Base-by-base conservation (phyloP, 2,113 vertebrate species). In the Paraplagusia blochii region DNA sequence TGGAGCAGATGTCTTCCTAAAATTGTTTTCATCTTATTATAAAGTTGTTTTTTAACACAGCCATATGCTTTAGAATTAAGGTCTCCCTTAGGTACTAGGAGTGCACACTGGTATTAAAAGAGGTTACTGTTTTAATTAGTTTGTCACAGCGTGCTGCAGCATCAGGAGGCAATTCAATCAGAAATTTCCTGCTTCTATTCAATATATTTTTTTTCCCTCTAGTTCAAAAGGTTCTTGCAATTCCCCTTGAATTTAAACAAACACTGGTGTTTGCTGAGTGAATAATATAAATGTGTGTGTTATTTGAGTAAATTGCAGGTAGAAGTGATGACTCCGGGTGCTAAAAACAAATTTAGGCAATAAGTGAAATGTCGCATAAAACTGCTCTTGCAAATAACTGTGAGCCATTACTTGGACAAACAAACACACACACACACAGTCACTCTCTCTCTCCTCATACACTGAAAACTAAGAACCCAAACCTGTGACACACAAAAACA, bases 351-450 rank as follows among this genome's bases (percentile, higher is more conserved):
- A 96, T 95, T 94, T 92, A 90, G 88, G 92, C 92, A 94, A 94
- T 96, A 96, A 97, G 98, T 95, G 94, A 97, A 98, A 97, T 95
- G 94, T 95, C 94, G 94, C 93, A 97, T 95, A 93, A 95, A 97
- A 98, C 98, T 96, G 95, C 93, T 92, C 91, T 92, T 93, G 93
- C 94, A 99, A 97, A 97, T 94, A 97, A 95, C 93, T 94, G 87
- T 83, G 90, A 95, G 94, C 93, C 91, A 94, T 96, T 95, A 95
- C 88, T 85, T 84, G 90, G 93, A 94, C 91, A 94, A 93, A 93
- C 22, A 29, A 29, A 29, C 22, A 29, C 22, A 29, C 2, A 29
- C 22, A 29, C 22, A 29, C 2, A 29, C 22, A 29, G 3, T 4
- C 22, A 29, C 22, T 29, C 93, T 93, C 74, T 69, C 80, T 86